phyloP scores from a whole-genome alignment of 2,888 invertebrate genomes.

The Parnassius smintheus region DNA sequence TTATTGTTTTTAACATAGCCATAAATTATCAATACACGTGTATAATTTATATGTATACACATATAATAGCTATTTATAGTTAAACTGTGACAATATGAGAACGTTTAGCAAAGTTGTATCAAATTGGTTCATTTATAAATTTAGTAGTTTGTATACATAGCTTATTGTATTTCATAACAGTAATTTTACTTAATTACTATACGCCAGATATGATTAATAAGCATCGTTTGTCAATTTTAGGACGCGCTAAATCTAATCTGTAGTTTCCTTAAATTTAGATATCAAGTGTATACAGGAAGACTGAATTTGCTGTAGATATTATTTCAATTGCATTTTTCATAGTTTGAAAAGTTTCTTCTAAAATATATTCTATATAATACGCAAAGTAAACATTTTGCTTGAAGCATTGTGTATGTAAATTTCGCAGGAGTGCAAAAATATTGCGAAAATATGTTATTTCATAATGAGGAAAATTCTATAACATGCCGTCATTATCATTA shows the following conservation, averaged over 20 bases:
- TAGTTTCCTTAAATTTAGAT: conserved; percentile 33
- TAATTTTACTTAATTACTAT: conserved; percentile 9
- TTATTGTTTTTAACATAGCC: conserved; percentile 8
- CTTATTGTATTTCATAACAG: background rate
- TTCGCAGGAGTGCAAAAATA: background rate
- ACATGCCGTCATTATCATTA: background rate
- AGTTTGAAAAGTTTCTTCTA: conserved; percentile 16
- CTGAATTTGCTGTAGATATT: conserved; percentile 35
- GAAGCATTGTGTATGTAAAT: conserved; percentile 15
- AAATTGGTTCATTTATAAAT: conserved; percentile 6
- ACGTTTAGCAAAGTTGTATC: conserved; percentile 12
- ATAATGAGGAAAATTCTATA: background rate
- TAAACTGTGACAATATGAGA: conserved; percentile 26
- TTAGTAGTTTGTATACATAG: conserved; percentile 2
- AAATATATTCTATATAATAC: conserved; percentile 4
- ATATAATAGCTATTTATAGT: conserved; percentile 18
- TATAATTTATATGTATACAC: conserved; percentile 2
- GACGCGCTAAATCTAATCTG: conserved; percentile 31
- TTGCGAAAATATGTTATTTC: background rate
- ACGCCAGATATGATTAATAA: background rate
- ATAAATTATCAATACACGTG: background rate
- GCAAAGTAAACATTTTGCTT: conserved; percentile 14
- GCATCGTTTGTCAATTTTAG: conserved; percentile 35
- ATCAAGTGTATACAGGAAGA: conserved; percentile 46
- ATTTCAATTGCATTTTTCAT: conserved; percentile 25